Evolutionary conservation across 2,797 vertebrate species (phyloP).

Genomic region (Tolypeutes matacus): DNA sequence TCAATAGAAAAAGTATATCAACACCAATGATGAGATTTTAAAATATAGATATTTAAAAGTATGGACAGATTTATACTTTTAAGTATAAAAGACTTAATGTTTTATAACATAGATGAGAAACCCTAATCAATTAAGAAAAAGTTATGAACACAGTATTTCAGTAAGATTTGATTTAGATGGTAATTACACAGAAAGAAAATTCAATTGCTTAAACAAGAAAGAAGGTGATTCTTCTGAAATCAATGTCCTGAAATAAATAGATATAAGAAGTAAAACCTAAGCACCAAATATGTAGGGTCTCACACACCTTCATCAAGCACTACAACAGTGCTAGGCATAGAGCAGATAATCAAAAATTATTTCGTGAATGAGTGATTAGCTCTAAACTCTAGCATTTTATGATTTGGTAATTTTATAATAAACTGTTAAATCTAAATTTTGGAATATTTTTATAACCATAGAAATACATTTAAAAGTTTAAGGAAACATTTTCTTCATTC

Average conservation of each 20-base stretch:
- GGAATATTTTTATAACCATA: not conserved
- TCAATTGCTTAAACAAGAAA: not conserved
- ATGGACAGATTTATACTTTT: not conserved
- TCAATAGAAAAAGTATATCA: not conserved
- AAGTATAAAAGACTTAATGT: not conserved
- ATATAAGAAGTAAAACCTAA: not conserved
- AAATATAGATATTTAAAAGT: not conserved
- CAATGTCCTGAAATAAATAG: not conserved
- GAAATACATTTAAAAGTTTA: not conserved
- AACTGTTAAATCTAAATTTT: not conserved
- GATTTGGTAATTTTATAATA: not conserved
- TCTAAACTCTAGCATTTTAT: not conserved
- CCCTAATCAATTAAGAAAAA: not conserved
- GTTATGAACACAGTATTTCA: not conserved
- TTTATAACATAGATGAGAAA: not conserved
- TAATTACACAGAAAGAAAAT: not conserved
- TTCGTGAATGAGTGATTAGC: not conserved
- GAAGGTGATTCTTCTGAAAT: not conserved
- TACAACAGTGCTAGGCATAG: not conserved
- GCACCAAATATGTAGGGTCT: not conserved
- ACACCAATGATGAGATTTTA: not conserved
- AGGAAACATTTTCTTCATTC: not conserved
- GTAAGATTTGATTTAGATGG: not conserved
- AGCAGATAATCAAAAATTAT: not conserved
- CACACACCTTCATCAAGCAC: not conserved